A percentile compares a stretch with the other conserved stretches of the same genome.
Evolutionary conservation across 2,113 vertebrate species (phyloP).

Genomic region (Takifugu flavidus): DNA sequence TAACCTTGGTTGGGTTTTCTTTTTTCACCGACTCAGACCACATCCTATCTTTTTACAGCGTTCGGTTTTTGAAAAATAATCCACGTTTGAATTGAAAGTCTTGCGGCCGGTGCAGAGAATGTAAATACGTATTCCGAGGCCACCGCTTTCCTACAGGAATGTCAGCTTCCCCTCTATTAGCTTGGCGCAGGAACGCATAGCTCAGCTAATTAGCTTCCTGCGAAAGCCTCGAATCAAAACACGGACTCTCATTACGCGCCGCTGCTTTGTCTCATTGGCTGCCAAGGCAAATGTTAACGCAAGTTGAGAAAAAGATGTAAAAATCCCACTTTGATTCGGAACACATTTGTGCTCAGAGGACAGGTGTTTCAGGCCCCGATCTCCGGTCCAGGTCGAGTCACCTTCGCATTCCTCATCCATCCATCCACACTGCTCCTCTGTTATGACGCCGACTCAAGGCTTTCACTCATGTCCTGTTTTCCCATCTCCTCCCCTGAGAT

Average conservation of each 20-base stretch:
- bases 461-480: slow-evolving; percentile 58
- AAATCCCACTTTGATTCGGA: neutral
- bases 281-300: slow-evolving; percentile 92
- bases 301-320: slow-evolving; percentile 30
- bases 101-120: slow-evolving; percentile 50
- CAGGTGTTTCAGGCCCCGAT: slow-evolving; percentile 71
- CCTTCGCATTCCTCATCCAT: slow-evolving; percentile 71
- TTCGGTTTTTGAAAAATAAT: slow-evolving; percentile 10
- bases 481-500: slow-evolving; percentile 32
- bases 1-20: neutral
- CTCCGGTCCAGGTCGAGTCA: slow-evolving; percentile 57
- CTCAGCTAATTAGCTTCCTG: slow-evolving; percentile 94
- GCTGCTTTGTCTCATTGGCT: slow-evolving; percentile 82
- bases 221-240: slow-evolving; percentile 85
- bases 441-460: slow-evolving; percentile 48
- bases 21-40: slow-evolving; percentile 15
- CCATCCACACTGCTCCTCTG: slow-evolving; percentile 64
- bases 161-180: slow-evolving; percentile 79
- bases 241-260: slow-evolving; percentile 86
- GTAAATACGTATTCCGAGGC: slow-evolving; percentile 83
- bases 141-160: slow-evolving; percentile 78
- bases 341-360: slow-evolving; percentile 2
- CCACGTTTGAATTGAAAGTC: slow-evolving; percentile 27
- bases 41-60: slow-evolving; percentile 22
- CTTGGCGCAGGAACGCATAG: slow-evolving; percentile 84